Conservation (phyloP, 1,140 invertebrate species). For the Nymphalis io region DNA sequence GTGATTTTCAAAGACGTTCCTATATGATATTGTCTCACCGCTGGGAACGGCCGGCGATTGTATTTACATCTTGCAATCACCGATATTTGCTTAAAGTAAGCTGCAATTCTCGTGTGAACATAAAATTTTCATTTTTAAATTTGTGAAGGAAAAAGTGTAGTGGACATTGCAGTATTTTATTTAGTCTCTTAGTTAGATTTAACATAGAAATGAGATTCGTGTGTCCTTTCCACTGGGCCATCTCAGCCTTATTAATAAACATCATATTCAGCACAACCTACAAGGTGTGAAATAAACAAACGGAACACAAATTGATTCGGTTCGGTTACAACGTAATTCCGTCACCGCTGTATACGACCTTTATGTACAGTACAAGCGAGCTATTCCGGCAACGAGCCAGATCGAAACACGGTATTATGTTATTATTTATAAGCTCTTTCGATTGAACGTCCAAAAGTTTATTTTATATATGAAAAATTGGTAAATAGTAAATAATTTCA, state of each 20-base stretch:
- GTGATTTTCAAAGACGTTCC: conserved; percentile 29
- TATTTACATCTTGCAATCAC: conserved; percentile 6
- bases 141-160: no score
- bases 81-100: conserved; percentile 3
- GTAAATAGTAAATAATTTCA: no score
- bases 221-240: no score
- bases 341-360: conserved; percentile 2
- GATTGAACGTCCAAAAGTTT: not conserved
- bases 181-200: no score
- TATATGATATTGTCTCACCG: conserved; percentile 30
- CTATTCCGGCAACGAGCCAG: conserved; percentile 24
- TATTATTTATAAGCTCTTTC: conserved; percentile 13
- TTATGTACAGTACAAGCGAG: not conserved
- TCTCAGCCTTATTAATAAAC: no score
- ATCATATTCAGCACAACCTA: not conserved
- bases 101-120: not conserved
- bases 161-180: no score
- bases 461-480: not conserved
- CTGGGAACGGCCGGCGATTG: conserved; percentile 10
- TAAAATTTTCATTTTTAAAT: no score
- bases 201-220: no score
- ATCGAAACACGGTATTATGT: conserved; percentile 1
- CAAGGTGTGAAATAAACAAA: not conserved
- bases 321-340: conserved; percentile 22
- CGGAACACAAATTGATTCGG: conserved; percentile 19